These are phyloP conservation scores for Dascyllus trimaculatus DNA, from an alignment of 2,113 vertebrate genomes.

Conservation along the genomic window DNA sequence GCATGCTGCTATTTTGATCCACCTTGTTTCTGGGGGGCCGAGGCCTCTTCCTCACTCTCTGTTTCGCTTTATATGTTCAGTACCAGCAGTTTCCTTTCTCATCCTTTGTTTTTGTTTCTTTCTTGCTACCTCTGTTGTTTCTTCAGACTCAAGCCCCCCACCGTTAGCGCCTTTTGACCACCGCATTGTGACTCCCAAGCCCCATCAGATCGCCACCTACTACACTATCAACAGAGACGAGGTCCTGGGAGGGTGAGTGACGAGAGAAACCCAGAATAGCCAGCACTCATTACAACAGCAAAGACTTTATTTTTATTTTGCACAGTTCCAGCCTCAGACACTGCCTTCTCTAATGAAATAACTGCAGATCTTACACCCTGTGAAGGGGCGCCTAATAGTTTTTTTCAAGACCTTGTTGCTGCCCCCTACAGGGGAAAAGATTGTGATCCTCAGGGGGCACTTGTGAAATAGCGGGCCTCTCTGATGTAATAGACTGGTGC, in stretches of 20 bases:
- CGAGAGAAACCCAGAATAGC: neutral
- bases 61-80: neutral
- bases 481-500: slow-evolving; percentile 57
- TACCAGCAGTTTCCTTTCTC: neutral
- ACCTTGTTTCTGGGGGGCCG: slow-evolving; percentile 59
- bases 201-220: slow-evolving; percentile 86
- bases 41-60: slow-evolving; percentile 1
- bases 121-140: neutral
- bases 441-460: slow-evolving; percentile 6
- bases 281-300: neutral
- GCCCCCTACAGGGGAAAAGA: slow-evolving; percentile 41
- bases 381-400: slow-evolving; percentile 17
- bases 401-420: slow-evolving; percentile 49
- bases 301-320: neutral
- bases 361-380: slow-evolving; percentile 40
- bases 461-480: slow-evolving; percentile 39
- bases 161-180: slow-evolving; percentile 94
- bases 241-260: slow-evolving; percentile 93
- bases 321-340: neutral
- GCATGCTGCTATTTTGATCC: slow-evolving; percentile 66
- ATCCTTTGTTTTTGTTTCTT: neutral
- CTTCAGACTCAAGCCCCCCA: slow-evolving; percentile 85
- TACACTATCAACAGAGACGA: slow-evolving; percentile 91
- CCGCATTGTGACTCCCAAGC: slow-evolving; percentile 91
- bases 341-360: slow-evolving; percentile 38